Base-by-base conservation (phyloP, 2,888 invertebrate species). In the Camponotus fellah region DNA sequence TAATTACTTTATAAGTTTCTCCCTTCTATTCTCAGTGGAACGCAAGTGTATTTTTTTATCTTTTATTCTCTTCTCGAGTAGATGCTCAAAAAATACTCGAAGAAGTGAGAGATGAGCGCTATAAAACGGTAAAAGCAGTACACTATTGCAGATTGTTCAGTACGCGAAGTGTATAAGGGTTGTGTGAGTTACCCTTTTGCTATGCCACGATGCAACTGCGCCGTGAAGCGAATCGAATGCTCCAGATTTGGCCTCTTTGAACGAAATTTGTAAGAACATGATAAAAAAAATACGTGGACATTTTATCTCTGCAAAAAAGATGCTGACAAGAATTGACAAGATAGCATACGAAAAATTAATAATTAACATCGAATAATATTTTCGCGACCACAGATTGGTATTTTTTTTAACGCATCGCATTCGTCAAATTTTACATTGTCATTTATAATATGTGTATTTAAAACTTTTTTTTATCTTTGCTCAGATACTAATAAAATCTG, bases 161-260 rank as follows among this genome's bases (percentile, higher is more conserved):
- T 60, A 72, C 40, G 68, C n/a, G 40, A 71, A 80, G 32, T 68
- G 32, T 32, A 77, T 77, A 77, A 43, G 72, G 65, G 71, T 49
- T 71, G 87, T 76, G 84, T 37, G 49, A 83, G 65, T 85, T 82
- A 85, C 49, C 37, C 80, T 82, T 83, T 76, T 83, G 40, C 83
- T 80, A 74, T 65, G 72, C 81, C 60, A 82, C 53, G 89, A 92
- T 91, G 92, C 91, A 93, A 92, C 92, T 91, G 90, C 87, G 90
- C 91, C 89, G 91, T 90, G 90, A 92, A 91, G 91, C 91, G 92
- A 93, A 94, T 94, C 94, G 93, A 94, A 93, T 94, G 94, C 93
- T 94, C 94, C 91, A 94, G 92, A 94, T 94, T 94, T 84, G 85
- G 64, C 58, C 86, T 83, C 89, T 90, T 91, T 90, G 91, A 90